Conservation (phyloP, 2,113 vertebrate genomes). For the Ploceus nigricollis region DNA sequence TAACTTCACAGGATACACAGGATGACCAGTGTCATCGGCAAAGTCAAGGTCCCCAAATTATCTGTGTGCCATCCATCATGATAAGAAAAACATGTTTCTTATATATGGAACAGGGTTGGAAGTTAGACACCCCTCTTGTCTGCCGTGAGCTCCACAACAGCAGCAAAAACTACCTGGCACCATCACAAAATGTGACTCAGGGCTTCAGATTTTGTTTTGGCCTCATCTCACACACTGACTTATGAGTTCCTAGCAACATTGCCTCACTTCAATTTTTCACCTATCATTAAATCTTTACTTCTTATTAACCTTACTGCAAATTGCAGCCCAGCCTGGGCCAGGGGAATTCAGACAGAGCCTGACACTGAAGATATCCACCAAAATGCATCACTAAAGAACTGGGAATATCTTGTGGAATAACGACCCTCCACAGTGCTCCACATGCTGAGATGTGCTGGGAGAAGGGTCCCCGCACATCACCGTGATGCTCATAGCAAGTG, state of each 20-base stretch:
- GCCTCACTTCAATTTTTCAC: background rate
- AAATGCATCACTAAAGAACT: background rate
- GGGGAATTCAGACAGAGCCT: background rate
- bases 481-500: accelerated
- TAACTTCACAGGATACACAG: background rate
- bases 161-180: background rate
- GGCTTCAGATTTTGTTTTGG: background rate
- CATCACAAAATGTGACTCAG: background rate
- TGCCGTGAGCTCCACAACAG: background rate
- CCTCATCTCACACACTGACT: background rate
- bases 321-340: background rate
- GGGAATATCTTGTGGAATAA: background rate
- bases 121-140: background rate
- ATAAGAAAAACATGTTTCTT: background rate
- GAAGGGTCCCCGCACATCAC: background rate
- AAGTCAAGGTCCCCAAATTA: background rate
- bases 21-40: accelerated
- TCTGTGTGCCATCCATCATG: background rate
- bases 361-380: background rate
- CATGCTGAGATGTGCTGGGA: accelerated
- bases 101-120: background rate
- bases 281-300: background rate
- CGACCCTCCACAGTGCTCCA: background rate
- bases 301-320: background rate
- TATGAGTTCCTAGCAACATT: background rate